Percentiles rank a stretch among this genome's conserved stretches.
Evolutionary conservation across 2,888 invertebrate species (phyloP).

Genomic region (Caenorhabditis uteleia): DNA sequence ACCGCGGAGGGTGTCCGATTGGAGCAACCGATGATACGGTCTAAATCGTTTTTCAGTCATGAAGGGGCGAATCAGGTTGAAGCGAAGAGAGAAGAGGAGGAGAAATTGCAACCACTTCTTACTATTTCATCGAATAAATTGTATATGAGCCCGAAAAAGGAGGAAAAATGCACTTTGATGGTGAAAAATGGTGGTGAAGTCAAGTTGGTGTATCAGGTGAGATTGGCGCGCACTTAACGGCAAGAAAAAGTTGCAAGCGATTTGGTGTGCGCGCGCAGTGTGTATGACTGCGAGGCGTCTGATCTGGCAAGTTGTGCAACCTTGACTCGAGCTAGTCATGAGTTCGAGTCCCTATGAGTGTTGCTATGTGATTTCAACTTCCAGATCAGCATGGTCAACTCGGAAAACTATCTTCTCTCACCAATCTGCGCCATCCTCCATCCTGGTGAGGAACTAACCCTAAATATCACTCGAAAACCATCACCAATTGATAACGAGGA

Average conservation of each 20-base stretch:
- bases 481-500: slow-evolving; percentile 5
- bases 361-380: no score
- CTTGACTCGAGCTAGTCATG: no score
- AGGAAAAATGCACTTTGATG: slow-evolving; percentile 21
- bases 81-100: slow-evolving; percentile 30
- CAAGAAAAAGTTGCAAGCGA: no score
- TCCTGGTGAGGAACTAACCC: slow-evolving; percentile 24
- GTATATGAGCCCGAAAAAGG: slow-evolving; percentile 22
- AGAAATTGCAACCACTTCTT: slow-evolving; percentile 23
- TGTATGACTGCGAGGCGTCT: no score
- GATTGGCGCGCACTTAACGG: no score
- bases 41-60: slow-evolving; percentile 29
- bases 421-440: slow-evolving; percentile 34
- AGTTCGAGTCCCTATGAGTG: no score
- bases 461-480: slow-evolving; percentile 21
- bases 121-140: slow-evolving; percentile 24
- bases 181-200: slow-evolving; percentile 25
- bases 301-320: no score
- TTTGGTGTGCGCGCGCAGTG: no score
- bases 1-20: slow-evolving; percentile 32
- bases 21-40: slow-evolving; percentile 23
- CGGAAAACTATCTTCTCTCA: slow-evolving; percentile 29
- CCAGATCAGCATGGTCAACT: slow-evolving; percentile 20
- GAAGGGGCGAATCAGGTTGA: slow-evolving; percentile 18
- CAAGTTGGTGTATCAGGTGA: slow-evolving; percentile 31